Percentiles rank a stretch among this genome's conserved stretches.
phyloP scores from a whole-genome alignment of 2,888 invertebrate genomes.

The Agrochola macilenta region DNA sequence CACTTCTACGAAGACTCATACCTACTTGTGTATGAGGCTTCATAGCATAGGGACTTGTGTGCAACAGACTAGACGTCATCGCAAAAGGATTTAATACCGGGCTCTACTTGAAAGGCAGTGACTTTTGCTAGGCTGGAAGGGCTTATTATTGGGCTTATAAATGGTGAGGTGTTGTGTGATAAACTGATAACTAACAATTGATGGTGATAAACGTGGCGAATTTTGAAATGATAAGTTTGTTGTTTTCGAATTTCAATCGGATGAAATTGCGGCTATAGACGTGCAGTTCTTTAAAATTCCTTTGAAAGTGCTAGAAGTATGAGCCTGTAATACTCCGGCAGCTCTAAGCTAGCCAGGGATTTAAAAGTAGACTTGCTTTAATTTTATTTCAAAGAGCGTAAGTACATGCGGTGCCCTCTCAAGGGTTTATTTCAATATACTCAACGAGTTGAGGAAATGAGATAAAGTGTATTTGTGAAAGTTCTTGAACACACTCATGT shows the following conservation, averaged over 20 bases:
- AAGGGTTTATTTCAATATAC: background rate
- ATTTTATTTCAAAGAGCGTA: conserved; percentile 8
- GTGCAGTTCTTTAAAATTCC: background rate
- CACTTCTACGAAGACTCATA: background rate
- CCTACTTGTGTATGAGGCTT: no score
- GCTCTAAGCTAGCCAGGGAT: background rate
- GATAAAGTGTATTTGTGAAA: background rate
- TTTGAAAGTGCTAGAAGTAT: no score
- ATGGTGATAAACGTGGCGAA: background rate
- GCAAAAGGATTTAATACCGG: background rate
- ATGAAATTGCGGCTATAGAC: background rate
- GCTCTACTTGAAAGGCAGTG: background rate
- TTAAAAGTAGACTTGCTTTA: conserved; percentile 3
- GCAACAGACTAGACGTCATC: background rate
- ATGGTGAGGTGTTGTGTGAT: no score
- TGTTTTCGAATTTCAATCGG: background rate
- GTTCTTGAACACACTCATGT: background rate
- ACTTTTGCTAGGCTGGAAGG: background rate
- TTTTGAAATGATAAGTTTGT: background rate
- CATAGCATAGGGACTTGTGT: background rate
- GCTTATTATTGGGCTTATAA: conserved; percentile 3
- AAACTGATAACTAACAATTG: background rate
- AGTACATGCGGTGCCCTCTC: background rate
- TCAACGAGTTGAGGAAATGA: background rate
- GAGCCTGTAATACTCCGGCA: no score